Evolutionary conservation across 2,113 vertebrate genomes (phyloP), one percentile per base, ranked within the genome.

Genomic region (Piprites chloris): DNA sequence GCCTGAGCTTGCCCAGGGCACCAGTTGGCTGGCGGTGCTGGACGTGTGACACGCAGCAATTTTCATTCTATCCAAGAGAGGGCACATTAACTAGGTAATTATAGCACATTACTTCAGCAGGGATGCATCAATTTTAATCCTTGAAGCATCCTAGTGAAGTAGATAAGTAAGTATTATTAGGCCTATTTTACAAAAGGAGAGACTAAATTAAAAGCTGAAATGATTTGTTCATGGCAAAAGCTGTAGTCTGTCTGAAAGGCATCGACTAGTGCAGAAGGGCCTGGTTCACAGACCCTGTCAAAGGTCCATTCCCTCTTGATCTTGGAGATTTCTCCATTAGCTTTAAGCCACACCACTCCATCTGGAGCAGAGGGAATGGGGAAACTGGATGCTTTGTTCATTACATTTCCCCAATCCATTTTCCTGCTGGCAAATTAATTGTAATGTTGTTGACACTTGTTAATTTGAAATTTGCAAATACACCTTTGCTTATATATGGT

Each of bases 61-160:
- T 93, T 95, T 81, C 56, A 16, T 71, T 90, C 56, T 90, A 24
- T 72, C 92, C 92, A 75, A 92, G 83, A 96, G 88, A 96, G 90
- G 95, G 65, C 96, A 95, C 92, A 89, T 96, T 96, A 93, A 65
- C 88, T 81, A 94, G 88, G 83, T 94, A 95, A 96, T 96, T 97
- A 95, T 85, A 91, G 81, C 84, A 87, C 88, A 90, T 96, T 94
- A 94, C 90, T 96, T 91, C 73, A 81, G 85, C 88, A 28, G 92
- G 65, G 52, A 89, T 6, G 2, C 62, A 92, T 96, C 83, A 89
- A 79, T 97, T 95, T 96, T 93, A 93, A 96, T 96, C 83, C 90
- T 93, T 72, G 88, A 93, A 96, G 79, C 76, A 72, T 68, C 83
- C 72, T n/a, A 90, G 79, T 94, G 88, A 94, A 90, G 85, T 90